These are phyloP conservation scores for Phycodurus eques DNA, from an alignment of 2,113 vertebrate genomes.

Conservation along the genomic window DNA sequence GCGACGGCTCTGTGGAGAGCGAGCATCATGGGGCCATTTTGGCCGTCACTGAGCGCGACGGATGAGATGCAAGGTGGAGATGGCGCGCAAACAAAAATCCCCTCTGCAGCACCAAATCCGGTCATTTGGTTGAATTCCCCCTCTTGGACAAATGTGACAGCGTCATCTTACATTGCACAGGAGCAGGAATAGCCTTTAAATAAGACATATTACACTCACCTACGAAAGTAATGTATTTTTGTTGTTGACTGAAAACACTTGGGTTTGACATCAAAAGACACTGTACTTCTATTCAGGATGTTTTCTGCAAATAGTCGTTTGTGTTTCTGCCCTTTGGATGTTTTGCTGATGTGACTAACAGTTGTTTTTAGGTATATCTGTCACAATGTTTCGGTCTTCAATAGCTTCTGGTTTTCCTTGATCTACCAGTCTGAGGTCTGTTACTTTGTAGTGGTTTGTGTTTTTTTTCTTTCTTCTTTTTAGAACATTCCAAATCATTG, in stretches of 20 bases:
- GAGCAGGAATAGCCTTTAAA: background rate
- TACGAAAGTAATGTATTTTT: background rate
- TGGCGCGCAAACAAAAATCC: constrained; percentile 48
- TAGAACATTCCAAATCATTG: background rate
- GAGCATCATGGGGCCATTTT: constrained; percentile 69
- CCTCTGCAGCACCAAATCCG: constrained; percentile 37
- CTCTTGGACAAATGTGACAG: constrained; percentile 30
- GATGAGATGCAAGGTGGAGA: constrained; percentile 64
- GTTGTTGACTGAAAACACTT: background rate
- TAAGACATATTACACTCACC: background rate
- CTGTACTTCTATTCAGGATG: background rate
- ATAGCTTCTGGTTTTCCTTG: background rate
- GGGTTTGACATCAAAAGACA: background rate
- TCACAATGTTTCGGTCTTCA: background rate
- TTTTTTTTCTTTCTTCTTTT: background rate
- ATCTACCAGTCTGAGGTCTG: background rate
- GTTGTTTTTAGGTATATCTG: background rate
- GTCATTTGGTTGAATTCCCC: constrained; percentile 52
- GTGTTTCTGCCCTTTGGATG: background rate
- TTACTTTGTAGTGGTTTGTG: background rate
- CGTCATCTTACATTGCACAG: constrained; percentile 35
- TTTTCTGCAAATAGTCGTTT: background rate
- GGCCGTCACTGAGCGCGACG: constrained; percentile 72
- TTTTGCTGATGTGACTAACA: background rate
- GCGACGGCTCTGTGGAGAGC: constrained; percentile 64